Evolutionary conservation across 2,113 vertebrate species (phyloP), one percentile per base, ranked within the genome.

Genomic region (Tor tambroides): DNA sequence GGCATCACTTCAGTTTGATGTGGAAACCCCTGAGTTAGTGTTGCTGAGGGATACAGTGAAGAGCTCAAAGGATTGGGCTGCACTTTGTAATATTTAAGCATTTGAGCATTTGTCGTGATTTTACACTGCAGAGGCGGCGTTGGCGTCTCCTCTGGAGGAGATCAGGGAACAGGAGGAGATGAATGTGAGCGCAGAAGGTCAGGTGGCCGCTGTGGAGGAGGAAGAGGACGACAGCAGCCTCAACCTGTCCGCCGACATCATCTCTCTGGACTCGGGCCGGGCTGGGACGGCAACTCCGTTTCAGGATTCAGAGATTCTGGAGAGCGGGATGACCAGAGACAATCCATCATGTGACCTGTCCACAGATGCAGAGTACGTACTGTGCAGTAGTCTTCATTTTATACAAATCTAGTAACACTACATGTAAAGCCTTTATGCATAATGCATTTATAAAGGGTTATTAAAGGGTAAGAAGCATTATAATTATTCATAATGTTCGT

Each of bases 161-260:
- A 97, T 98, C 84, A 94, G 93, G 92, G 97, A 98, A 91, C 96
- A 95, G 87, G 97, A 98, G 46, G 71, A 88, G 41, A 43, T 86
- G 59, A 61, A 63, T 38, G 26, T 88, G 46, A 91, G 92, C 28
- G 75, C 90, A 75, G 91, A 82, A 61, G 56, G 56, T 61, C 56
- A 61, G 23, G 56, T 61, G 76, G 89, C 91, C 89, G 85, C 87
- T 71, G 19, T 86, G 81, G 87, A 88, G 88, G 86, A 86, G 14
- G 90, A 92, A n/a, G 88, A 26, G 90, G 92, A 93, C 4, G 80
- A 90, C 89, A 82, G 89, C 90, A 91, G 87, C 85, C 89, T 93
- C 84, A 89, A 85, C 87, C n/a, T 76, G 76, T 93, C 93, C 6
- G 89, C 88, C 15, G 91, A 94, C 10, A 59, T 89, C 10, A 59